Conservation (phyloP, 1,140 invertebrate genomes). For the Sipha flava region DNA sequence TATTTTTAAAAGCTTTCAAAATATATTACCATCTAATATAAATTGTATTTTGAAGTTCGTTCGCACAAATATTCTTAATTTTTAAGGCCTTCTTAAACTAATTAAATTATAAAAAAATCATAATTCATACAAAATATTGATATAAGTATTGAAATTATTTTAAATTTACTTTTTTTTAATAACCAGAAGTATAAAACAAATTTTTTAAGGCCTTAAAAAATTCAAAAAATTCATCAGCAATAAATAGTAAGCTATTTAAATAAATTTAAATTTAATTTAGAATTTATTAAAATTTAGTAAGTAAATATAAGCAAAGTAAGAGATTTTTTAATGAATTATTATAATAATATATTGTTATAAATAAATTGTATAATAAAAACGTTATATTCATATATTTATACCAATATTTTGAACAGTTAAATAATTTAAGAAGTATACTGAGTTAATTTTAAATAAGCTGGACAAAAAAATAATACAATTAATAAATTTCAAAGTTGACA, state of each 20-base stretch:
- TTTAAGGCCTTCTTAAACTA: neutral
- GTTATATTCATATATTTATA: too few species aligned
- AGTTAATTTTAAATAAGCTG: neutral
- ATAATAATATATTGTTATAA: too few species aligned
- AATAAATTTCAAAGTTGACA: neutral
- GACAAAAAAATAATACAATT: neutral
- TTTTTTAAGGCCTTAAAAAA: too few species aligned
- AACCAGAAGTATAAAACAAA: too few species aligned
- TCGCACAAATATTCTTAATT: neutral
- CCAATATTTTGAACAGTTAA: neutral
- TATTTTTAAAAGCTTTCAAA: neutral
- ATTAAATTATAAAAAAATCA: neutral
- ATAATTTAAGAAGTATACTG: neutral
- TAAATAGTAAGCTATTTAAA: too few species aligned
- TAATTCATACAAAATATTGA: neutral
- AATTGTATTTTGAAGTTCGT: neutral
- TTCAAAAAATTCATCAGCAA: too few species aligned
- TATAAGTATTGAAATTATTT: neutral
- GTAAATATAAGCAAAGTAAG: too few species aligned
- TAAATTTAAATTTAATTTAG: too few species aligned
- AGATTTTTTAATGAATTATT: too few species aligned
- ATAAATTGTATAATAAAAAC: too few species aligned
- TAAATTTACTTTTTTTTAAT: too few species aligned
- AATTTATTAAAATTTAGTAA: too few species aligned
- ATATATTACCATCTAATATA: neutral